Evolutionary conservation across 2,113 vertebrate species (phyloP).

Genomic region (Oryzias woworae): DNA sequence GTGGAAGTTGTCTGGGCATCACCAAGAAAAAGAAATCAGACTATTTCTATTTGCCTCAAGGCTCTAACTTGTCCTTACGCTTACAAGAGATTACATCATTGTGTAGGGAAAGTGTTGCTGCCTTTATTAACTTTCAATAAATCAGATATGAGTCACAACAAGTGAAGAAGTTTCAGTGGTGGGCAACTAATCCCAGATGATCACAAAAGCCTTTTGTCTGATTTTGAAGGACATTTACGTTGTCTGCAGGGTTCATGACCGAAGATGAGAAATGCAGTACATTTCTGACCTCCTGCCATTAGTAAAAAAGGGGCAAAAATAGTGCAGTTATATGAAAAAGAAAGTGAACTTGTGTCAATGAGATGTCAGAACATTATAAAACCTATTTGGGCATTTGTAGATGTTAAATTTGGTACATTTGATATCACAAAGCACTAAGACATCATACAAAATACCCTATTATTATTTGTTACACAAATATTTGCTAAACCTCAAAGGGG

Average conservation of each 20-base stretch:
- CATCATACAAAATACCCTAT: too few species aligned
- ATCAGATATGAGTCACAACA: conserved; percentile 50
- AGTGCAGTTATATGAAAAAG: too few species aligned
- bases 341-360: too few species aligned
- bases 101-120: conserved; percentile 40
- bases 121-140: conserved; percentile 34
- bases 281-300: neutral
- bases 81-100: conserved; percentile 62
- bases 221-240: conserved; percentile 15
- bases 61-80: conserved; percentile 49
- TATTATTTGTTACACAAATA: too few species aligned
- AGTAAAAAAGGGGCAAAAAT: too few species aligned
- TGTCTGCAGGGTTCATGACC: conserved; percentile 3
- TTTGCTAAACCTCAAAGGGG: too few species aligned
- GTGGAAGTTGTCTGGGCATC: conserved; percentile 21
- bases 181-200: conserved; percentile 12
- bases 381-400: too few species aligned
- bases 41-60: conserved; percentile 43
- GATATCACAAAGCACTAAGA: too few species aligned
- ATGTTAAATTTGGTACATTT: too few species aligned
- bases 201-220: conserved; percentile 18
- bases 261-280: neutral
- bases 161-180: conserved; percentile 14
- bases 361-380: too few species aligned
- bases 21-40: conserved; percentile 15